Evolutionary conservation across 2,888 invertebrate species (phyloP).

Genomic region (Eupithecia centaureata): DNA sequence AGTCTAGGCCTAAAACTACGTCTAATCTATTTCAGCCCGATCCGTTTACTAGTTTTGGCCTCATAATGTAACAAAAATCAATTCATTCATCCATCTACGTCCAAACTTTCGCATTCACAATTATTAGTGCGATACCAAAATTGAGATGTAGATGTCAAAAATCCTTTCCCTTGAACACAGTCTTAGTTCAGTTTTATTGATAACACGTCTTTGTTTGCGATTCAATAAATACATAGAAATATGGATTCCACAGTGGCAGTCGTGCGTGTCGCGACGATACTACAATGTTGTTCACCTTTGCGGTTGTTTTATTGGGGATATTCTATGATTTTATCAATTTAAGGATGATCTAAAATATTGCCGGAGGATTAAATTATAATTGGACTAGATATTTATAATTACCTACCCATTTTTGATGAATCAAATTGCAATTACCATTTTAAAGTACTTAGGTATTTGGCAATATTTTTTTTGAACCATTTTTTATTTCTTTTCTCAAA

Average conservation of each 20-base stretch:
- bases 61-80: too few species aligned
- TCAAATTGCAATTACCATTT: not conserved
- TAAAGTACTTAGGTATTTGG: too few species aligned
- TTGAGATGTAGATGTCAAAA: not conserved
- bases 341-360: not conserved
- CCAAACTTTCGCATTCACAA: too few species aligned
- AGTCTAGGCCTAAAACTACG: too few species aligned
- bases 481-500: not conserved
- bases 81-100: too few species aligned
- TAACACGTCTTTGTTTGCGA: not conserved
- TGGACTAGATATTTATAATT: not conserved
- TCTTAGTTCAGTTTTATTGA: not conserved
- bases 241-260: constrained; percentile 29
- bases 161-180: not conserved
- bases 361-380: not conserved
- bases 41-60: too few species aligned
- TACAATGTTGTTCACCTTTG: constrained; percentile 40
- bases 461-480: not conserved
- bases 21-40: too few species aligned
- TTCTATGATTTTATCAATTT: not conserved
- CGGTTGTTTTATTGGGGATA: constrained; percentile 5
- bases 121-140: too few species aligned
- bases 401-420: not conserved
- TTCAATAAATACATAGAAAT: constrained; percentile 23
- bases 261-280: constrained; percentile 25